Base-by-base conservation (phyloP, 2,113 vertebrate species). In the Xenus cinereus region DNA sequence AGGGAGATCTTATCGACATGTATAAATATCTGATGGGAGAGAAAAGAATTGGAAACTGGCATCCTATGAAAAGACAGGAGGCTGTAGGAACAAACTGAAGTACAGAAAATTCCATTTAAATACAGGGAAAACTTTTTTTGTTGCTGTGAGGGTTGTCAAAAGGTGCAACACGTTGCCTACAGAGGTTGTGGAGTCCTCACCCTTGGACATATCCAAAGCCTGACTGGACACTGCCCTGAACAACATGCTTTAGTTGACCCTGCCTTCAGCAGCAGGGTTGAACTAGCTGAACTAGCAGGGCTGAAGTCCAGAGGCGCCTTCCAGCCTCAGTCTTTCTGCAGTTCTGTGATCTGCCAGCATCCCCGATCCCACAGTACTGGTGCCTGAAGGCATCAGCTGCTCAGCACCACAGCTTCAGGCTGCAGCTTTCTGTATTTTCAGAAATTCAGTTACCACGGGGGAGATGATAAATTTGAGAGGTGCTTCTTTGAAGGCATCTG, bases 381-480 rank as follows among this genome's bases (percentile, higher is more conserved):
- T 64, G 84, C 53, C 72, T 78, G 76, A 78, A 87, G 64, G 43
- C 37, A 39, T 69, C 72, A 67, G 60, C 45, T 67, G 48, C 64
- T 81, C 60, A 76, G 64, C 64, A 64, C 48, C 69, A 77, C 80
- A 75, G 62, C 46, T 89, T 46, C 23, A 77, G 51, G 84, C 62
- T 95, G 74, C 22, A 94, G 62, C 27, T 56, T 94, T 81, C 81
- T 46, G 39, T 75, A 79, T 74, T 82, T 92, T 95, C 86, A 89
- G 91, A 95, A 81, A 89, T 39, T 87, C 87, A 72, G 93, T 91
- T 96, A 87, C 66, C 89, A 76, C 1, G 74, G 93, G 91, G 89
- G 84, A 96, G 87, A 87, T 87, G 77, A 93, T 81, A 87, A 66
- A 93, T 94, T 91, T 95, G 74, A 92, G 89, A 93, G 62, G 84